Conservation (phyloP, 1,140 invertebrate genomes). For the Drosophila virilis region DNA sequence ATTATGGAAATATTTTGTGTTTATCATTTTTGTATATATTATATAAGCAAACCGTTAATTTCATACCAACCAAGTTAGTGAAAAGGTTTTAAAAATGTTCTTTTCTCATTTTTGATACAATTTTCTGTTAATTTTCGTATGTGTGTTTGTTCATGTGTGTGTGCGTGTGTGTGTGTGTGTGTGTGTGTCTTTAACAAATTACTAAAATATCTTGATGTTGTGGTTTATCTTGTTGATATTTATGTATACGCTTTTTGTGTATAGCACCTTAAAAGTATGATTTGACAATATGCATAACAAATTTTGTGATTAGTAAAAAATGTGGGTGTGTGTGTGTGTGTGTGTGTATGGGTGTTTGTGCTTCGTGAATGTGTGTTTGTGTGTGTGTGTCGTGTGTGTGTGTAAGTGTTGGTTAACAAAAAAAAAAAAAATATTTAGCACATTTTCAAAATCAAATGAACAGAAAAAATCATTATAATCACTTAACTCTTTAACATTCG, state of each 20-base stretch:
- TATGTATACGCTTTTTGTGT: slow-evolving; percentile 39
- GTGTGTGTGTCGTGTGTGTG: slow-evolving; percentile 22
- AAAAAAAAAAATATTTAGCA: slow-evolving; percentile 40
- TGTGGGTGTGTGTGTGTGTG: slow-evolving; percentile 14
- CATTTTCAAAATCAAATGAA: slow-evolving; percentile 22
- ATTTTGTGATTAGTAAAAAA: slow-evolving; percentile 13
- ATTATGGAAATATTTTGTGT: slow-evolving; percentile 35
- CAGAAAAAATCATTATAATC: slow-evolving; percentile 26
- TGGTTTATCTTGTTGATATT: slow-evolving; percentile 22
- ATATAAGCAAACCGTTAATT: slow-evolving; percentile 78
- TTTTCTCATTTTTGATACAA: slow-evolving; percentile 42
- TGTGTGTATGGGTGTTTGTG: slow-evolving; percentile 1
- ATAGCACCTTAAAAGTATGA: slow-evolving; percentile 51
- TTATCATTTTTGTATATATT: slow-evolving; percentile 50
- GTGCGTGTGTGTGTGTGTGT: slow-evolving; percentile 22
- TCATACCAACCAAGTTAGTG: slow-evolving; percentile 75
- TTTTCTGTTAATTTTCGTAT: slow-evolving; percentile 24
- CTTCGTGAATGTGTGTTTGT: slow-evolving; percentile 16
- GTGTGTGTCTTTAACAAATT: slow-evolving; percentile 35
- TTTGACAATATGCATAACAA: slow-evolving; percentile 26
- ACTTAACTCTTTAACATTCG: slow-evolving; percentile 62
- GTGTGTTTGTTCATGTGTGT: slow-evolving; percentile 15
- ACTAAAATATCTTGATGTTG: slow-evolving; percentile 12
- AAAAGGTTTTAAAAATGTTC: slow-evolving; percentile 51
- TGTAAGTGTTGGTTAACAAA: slow-evolving; percentile 40